Conservation (phyloP, 2,888 invertebrate genomes). For the Danaus chrysippus region DNA sequence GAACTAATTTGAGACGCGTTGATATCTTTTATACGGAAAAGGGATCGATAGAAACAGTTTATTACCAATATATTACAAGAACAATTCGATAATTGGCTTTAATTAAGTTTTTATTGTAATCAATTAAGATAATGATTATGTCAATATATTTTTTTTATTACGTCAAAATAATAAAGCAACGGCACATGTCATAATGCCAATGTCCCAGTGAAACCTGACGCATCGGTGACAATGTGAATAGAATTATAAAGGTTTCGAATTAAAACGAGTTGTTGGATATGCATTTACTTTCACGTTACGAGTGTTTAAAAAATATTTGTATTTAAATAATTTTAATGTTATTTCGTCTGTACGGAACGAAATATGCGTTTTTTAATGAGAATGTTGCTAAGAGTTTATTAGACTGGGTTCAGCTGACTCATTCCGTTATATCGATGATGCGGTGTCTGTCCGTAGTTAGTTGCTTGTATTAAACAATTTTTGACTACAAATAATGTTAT, state of each 20-base stretch:
- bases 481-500: not conserved
- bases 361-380: too few relatives aligned
- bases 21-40: constrained; percentile 28
- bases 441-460: not conserved
- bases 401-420: constrained; percentile 1
- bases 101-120: too few relatives aligned
- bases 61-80: too few relatives aligned
- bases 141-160: too few relatives aligned
- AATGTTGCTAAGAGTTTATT: not conserved
- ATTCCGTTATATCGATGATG: constrained; percentile 3
- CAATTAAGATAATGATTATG: too few relatives aligned
- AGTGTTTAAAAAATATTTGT: not conserved
- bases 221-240: not conserved
- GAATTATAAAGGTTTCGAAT: not conserved
- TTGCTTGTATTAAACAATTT: not conserved
- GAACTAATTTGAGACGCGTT: constrained; percentile 16
- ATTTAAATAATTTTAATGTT: not conserved
- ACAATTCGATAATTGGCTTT: too few relatives aligned
- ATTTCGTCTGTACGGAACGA: not conserved
- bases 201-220: too few relatives aligned
- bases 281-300: constrained; percentile 6
- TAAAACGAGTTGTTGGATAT: constrained; percentile 3
- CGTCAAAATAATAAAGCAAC: too few relatives aligned
- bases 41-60: not conserved
- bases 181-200: too few relatives aligned